These are phyloP conservation scores for Cotesia congregata DNA, from an alignment of 2,888 invertebrate genomes.

Conservation along the genomic window DNA sequence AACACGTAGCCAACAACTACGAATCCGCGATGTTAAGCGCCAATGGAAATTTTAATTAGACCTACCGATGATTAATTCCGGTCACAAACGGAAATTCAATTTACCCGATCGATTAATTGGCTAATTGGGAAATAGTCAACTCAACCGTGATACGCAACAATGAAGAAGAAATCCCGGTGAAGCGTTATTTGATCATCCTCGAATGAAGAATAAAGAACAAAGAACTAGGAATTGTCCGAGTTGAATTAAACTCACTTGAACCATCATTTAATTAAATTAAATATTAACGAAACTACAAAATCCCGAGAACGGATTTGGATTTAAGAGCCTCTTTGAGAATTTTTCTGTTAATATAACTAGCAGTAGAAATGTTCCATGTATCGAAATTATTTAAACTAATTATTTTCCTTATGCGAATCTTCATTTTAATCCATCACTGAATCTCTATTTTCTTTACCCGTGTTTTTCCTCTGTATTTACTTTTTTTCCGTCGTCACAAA, in stretches of 20 bases:
- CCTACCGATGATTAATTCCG: conserved; percentile 33
- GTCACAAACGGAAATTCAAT: conserved; percentile 42
- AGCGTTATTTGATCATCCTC: conserved; percentile 19
- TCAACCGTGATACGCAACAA: conserved; percentile 27
- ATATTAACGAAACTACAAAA: background rate
- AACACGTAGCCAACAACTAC: conserved; percentile 15
- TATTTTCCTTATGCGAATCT: background rate
- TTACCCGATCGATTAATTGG: conserved; percentile 45
- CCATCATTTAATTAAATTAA: background rate
- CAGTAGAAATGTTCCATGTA: background rate
- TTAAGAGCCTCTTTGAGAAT: background rate
- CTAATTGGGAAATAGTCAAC: conserved; percentile 29
- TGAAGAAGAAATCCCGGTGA: conserved; percentile 28
- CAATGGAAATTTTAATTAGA: conserved; percentile 39
- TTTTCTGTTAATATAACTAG: background rate
- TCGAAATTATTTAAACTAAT: background rate
- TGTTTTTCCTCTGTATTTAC: background rate
- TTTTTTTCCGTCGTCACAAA: background rate
- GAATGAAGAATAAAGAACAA: background rate
- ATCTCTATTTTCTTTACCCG: background rate
- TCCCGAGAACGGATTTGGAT: background rate
- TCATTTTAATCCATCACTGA: background rate
- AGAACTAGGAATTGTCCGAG: background rate
- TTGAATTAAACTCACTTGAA: background rate
- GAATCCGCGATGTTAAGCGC: conserved; percentile 15